Base-by-base conservation (phyloP, 2,888 invertebrate species). In the Lysandra bellargus region DNA sequence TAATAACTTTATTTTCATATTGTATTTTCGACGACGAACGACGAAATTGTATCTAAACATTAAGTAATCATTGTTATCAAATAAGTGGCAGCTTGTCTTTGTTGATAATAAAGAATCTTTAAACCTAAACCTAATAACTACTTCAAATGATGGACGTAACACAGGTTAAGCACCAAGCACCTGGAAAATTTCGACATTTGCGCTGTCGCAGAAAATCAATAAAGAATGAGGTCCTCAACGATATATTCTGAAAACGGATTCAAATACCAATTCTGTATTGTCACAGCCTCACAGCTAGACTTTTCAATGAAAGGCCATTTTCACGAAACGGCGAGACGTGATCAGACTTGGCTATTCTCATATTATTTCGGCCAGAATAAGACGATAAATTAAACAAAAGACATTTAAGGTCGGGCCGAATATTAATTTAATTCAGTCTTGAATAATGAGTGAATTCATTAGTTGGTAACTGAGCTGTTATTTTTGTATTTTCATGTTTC, bases 311-410 rank as follows among this genome's bases (percentile, higher is more conserved):
- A 69, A 33, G 69, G 33, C 14, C 37, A 37, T 17, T 64, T 33
- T 69, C 14, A 37, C 33, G 23, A 69, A 33, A 37, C 64, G 30
- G 33, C 14, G 33, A 5, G 14, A 69, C 69, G 69, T 69, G 69
- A 69, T 69, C 69, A 69, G 69, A 69, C 69, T 69, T 69, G 17
- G 33, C 69, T 37, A 69, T 69, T 69, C 14, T 69, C 30, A 30
- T 30, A 12, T 64, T 64, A 12, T 64, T 64, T 37, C 5, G 6
- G 17, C 33, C 69, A 37, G 12, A 37, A 69, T 4, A 69, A 33
- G 37, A 14, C 33, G 69, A 69, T 69, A 69, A 69, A 69, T 69
- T 33, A 69, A 69, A 69, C 33, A 69, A 69, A 69, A 37, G 69
- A 69, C 69, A 69, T 33, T 37, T 17, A 14, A 12, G 69, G 69